These are phyloP conservation scores for Diprion similis DNA, from an alignment of 1,140 invertebrate genomes.

Conservation along the genomic window DNA sequence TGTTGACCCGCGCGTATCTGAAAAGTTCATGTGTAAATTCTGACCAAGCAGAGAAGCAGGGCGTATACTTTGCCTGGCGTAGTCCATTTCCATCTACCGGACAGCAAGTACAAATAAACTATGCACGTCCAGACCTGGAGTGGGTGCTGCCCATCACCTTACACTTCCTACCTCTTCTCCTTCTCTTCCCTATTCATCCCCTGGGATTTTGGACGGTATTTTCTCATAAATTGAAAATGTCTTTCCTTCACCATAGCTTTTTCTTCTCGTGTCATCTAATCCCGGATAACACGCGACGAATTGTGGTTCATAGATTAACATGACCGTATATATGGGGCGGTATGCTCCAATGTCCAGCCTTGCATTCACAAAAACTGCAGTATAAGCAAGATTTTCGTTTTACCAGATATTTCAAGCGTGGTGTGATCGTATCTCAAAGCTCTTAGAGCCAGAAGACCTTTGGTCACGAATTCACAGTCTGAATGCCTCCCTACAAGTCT, in stretches of 20 bases:
- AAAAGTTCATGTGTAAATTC: no score
- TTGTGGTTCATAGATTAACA: slow-evolving; percentile 22
- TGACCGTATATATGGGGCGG: no score
- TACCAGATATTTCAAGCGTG: no score
- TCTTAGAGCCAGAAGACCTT: no score
- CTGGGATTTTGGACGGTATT: slow-evolving; percentile 46
- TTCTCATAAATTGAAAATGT: slow-evolving; percentile 54
- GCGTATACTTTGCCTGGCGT: not conserved
- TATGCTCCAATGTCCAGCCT: no score
- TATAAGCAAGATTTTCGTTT: no score
- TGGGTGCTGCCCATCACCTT: not conserved
- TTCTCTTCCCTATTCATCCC: slow-evolving; percentile 17
- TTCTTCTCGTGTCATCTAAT: slow-evolving; percentile 38
- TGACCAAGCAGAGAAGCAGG: no score
- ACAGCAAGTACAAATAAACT: not conserved
- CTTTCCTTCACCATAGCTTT: slow-evolving; percentile 28
- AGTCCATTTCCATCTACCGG: slow-evolving; percentile 7
- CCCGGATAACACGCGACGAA: slow-evolving; percentile 42
- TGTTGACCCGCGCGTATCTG: no score
- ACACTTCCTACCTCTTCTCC: not conserved
- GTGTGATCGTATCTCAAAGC: no score
- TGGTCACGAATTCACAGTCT: no score
- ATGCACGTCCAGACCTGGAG: not conserved
- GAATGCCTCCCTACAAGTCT: no score
- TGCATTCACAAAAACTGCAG: no score